Base-by-base conservation (phyloP, 2,888 invertebrate species). In the Trachelus tabidus region DNA sequence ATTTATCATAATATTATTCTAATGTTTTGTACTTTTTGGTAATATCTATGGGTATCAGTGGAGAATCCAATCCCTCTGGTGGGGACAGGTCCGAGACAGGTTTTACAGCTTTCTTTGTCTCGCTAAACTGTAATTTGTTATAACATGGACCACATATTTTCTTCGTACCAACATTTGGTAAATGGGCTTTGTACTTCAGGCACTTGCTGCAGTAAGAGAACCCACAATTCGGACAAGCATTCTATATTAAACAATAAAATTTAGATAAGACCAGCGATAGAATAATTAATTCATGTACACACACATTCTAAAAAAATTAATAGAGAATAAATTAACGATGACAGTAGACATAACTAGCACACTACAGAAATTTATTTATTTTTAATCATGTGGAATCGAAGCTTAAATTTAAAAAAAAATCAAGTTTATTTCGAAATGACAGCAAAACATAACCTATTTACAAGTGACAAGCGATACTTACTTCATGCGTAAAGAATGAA, bases 161-260 rank as follows among this genome's bases (percentile, higher is more conserved):
- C 77, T 94, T 93, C 86, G 94, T 94, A 73, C 93, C 92, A 83
- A 94, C 91, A 81, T 92, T 94, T 12, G 95, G 93, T 79, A 97
- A 92, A 85, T 94, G 93, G 80, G 94, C 92, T 91, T 95, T 95
- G 85, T 96, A 94, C 84, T 94, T 94, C 75, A 97, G 92, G 90
- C 97, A 98, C 91, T 96, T 97, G 80, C 94, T 94, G 90, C 97
- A 98, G 92, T 95, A 97, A 74, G 96, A 95, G 92, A 95, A 95
- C 40, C 96, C 96, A 92, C 97, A 98, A 87, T 94, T 94, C 71
- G 96, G 95, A 90, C 97, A 98, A 33, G 96, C 97, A 92, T 94
- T 93, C 97, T 97, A 92, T 83, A 94, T 93, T 85, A 78, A 78
- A 77, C 76, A 81, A 76, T 73, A 76, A 77, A 77, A 76, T 71